These are phyloP conservation scores for Rhabdophis nuchalis DNA, from an alignment of 2,797 vertebrate species.

Conservation along the genomic window DNA sequence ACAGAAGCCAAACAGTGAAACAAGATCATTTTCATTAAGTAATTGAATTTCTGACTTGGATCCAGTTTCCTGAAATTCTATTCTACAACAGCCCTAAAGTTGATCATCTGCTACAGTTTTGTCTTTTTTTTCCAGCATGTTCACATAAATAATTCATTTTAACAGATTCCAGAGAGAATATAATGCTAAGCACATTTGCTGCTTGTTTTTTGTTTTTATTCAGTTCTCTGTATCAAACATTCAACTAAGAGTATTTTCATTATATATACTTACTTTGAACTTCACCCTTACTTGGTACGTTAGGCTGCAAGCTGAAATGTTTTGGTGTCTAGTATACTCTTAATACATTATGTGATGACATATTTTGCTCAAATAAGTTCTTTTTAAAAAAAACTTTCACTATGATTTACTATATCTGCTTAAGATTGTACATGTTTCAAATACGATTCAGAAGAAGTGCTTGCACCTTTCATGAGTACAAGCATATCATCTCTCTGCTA, in stretches of 20 bases:
- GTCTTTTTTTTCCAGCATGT: conserved; percentile 38
- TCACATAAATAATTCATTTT: conserved; percentile 58
- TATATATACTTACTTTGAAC: not conserved
- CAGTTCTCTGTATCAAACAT: not conserved
- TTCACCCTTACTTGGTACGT: not conserved
- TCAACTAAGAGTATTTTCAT: not conserved
- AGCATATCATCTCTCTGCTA: not conserved
- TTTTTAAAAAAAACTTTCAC: not conserved
- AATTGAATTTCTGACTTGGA: conserved; percentile 58
- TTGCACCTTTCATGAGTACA: not conserved
- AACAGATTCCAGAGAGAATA: conserved; percentile 47
- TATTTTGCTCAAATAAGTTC: not conserved
- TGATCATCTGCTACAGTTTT: conserved; percentile 43
- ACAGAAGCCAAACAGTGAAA: conserved; percentile 45
- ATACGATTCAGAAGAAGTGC: not conserved
- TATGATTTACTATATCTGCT: not conserved
- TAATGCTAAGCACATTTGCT: conserved; percentile 43
- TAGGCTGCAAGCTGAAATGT: not conserved
- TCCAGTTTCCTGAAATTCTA: conserved; percentile 58
- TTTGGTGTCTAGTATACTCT: not conserved
- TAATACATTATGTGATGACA: not conserved
- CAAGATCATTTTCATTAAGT: conserved; percentile 47
- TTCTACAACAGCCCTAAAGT: conserved; percentile 43
- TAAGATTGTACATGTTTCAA: not conserved
- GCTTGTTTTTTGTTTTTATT: not conserved